Percentiles rank a stretch among this genome's conserved stretches.
These are phyloP conservation scores for Rhizomys pruinosus DNA, from an alignment of 2,113 vertebrate species.

Conservation along the genomic window DNA sequence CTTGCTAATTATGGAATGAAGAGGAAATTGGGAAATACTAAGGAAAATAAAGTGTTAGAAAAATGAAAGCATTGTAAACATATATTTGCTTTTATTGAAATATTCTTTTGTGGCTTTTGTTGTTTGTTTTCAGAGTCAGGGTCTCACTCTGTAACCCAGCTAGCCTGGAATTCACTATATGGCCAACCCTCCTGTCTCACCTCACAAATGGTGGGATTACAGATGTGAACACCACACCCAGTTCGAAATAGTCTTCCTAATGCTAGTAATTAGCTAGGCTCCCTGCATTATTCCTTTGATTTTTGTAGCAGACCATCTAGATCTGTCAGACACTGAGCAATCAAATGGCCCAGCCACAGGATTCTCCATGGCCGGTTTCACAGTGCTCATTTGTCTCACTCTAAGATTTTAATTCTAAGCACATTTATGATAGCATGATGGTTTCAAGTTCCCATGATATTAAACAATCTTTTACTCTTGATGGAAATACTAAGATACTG, in stretches of 20 bases:
- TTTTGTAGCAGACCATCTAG: neutral
- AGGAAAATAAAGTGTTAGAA: conserved; percentile 26
- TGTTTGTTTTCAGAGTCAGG: too few relatives aligned
- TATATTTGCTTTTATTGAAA: too few relatives aligned
- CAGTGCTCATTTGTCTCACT: neutral
- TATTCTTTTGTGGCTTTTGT: too few relatives aligned
- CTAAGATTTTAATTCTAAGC: conserved; percentile 46
- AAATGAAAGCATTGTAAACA: too few relatives aligned
- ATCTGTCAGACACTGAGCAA: neutral
- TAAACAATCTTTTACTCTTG: neutral
- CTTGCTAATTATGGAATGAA: neutral
- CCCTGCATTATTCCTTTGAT: neutral
- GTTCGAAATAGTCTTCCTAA: neutral
- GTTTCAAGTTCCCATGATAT: neutral
- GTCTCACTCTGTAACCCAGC: too few relatives aligned
- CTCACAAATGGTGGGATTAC: too few relatives aligned
- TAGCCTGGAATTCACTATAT: too few relatives aligned
- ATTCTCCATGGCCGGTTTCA: neutral
- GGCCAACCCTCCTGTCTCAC: too few relatives aligned
- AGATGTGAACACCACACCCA: too few relatives aligned
- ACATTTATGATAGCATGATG: neutral
- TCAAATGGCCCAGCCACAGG: neutral
- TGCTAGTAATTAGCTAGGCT: neutral
- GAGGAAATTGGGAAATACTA: neutral
- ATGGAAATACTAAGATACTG: too few relatives aligned